Evolutionary conservation across 2,113 vertebrate species (phyloP), one percentile per base, ranked within the genome.

Genomic region (Solenodon paradoxus): DNA sequence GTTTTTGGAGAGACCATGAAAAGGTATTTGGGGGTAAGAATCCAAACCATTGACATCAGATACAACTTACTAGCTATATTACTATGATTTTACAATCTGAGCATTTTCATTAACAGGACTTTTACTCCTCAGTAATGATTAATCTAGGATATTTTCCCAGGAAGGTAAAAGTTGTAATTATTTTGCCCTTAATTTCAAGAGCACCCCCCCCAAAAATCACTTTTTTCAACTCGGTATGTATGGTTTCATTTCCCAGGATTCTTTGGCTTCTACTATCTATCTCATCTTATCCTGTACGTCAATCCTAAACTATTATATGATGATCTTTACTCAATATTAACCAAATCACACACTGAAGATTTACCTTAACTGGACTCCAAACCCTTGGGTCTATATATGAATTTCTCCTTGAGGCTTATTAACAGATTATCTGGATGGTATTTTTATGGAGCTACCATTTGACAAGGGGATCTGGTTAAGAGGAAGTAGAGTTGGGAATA

Each of bases 401-500:
- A 66, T 93, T 85, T 93, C 57, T 32, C 17, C 13, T 40, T 49
- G 19, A 64, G 28, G 2, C 8, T 66, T 78, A 75, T 35, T 92
- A 85, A 63, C 53, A 91, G 49, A 32, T 94, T 79, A 68, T 63
- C 64, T 85, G 61, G 7, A n/a, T 68, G n/a, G 3, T 78, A 35
- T 64, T 92, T 89, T 64, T 26, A 88, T 53, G 40, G 59, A 68
- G 10, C 38, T 79, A 80, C 30, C 4, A 69, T 84, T 78, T 92
- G 10, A 53, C 9, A 24, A 16, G 2, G 49, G 7, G 82, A 63
- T 61, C 57, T 91, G 7, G 5, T 49, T 85, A 77, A 51, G 3
- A 38, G 28, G 28, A 92, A 55, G 2, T 47, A 66, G 47, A 77
- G 9, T 5, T 61, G 20, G 12, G 40, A 90, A 88, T 40, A 38